Conservation (phyloP, 1,140 invertebrate species). For the Eulimnadia texana region DNA sequence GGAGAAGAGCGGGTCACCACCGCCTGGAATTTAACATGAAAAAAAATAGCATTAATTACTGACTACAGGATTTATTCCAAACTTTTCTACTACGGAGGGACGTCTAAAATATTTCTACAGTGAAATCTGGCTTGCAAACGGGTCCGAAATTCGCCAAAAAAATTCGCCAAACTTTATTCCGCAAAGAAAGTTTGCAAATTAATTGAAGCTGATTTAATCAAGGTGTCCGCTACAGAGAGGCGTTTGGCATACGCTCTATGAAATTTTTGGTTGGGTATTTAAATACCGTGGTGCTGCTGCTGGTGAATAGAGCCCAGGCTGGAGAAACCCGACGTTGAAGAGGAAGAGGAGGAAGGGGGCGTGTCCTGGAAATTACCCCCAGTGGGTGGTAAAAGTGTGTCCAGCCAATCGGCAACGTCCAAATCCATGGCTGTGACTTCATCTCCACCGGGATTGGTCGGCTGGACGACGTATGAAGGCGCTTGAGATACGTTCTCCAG, state of each 20-base stretch:
- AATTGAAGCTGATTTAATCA: too few relatives aligned
- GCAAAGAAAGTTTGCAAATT: too few relatives aligned
- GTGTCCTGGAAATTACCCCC: conserved; percentile 9
- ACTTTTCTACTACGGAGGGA: too few relatives aligned
- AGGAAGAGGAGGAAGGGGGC: conserved; percentile 15
- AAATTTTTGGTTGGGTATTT: too few relatives aligned
- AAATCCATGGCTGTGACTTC: conserved; percentile 47
- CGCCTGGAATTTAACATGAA: neutral
- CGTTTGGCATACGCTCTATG: too few relatives aligned
- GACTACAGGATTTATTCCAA: too few relatives aligned
- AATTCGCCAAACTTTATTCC: too few relatives aligned
- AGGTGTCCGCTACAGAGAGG: too few relatives aligned
- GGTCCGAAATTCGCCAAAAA: too few relatives aligned
- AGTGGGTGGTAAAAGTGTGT: conserved; percentile 41
- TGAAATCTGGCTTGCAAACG: too few relatives aligned
- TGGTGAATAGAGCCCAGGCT: conserved; percentile 7
- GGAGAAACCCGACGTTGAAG: conserved; percentile 5
- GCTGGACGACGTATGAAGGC: neutral
- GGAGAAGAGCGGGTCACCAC: conserved; percentile 41
- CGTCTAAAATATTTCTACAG: too few relatives aligned
- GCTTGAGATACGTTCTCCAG: conserved; percentile 6
- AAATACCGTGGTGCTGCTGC: neutral
- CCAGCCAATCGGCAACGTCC: conserved; percentile 53
- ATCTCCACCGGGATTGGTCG: conserved; percentile 15
- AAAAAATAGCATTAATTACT: too few relatives aligned